Conservation (phyloP, 2,888 invertebrate genomes). For the Macaria notata region DNA sequence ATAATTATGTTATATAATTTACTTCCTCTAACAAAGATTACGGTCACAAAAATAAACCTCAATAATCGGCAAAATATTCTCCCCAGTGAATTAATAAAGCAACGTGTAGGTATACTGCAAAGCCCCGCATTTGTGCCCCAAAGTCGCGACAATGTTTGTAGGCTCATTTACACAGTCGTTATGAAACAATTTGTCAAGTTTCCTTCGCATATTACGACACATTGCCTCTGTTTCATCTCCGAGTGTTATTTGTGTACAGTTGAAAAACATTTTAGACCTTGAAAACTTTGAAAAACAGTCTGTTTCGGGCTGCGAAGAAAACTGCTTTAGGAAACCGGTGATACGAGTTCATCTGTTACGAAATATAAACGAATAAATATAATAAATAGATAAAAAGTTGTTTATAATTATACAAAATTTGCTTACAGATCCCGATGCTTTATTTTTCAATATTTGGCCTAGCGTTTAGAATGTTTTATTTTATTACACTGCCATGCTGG, state of each 20-base stretch:
- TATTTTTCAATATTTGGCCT: no score
- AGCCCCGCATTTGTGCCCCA: constrained; percentile 2
- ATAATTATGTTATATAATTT: no score
- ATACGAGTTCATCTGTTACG: no score
- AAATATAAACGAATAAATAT: no score
- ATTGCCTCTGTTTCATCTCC: constrained; percentile 1
- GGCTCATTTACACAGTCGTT: constrained; percentile 1
- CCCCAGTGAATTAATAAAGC: neutral
- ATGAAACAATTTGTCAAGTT: constrained; percentile 10
- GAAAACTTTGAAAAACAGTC: neutral
- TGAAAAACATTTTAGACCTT: no score
- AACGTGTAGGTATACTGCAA: neutral
- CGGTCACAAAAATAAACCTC: neutral
- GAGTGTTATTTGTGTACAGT: neutral
- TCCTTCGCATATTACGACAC: neutral
- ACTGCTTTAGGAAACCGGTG: no score
- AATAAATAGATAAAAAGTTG: no score
- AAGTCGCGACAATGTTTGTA: neutral
- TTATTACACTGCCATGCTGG: no score
- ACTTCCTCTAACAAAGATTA: neutral
- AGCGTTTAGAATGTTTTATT: no score
- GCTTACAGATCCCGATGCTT: no score
- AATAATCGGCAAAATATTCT: neutral
- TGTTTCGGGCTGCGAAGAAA: no score
- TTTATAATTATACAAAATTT: no score